Conservation (phyloP, 2,888 invertebrate genomes). For the Allophyes oxyacanthae region DNA sequence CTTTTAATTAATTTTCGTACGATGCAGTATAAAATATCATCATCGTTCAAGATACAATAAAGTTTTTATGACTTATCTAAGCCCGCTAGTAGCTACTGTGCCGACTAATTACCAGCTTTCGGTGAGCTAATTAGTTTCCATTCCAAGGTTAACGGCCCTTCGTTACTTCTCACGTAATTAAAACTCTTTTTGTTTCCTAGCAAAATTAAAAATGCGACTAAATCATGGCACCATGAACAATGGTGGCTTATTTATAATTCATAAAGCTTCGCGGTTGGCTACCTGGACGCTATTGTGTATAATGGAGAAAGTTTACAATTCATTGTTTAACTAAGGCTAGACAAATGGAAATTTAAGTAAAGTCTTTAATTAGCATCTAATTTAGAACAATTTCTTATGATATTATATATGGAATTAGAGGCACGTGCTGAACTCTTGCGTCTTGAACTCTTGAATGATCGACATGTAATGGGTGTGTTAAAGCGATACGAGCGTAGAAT, state of each 20-base stretch:
- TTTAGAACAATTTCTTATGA: constrained; percentile 19
- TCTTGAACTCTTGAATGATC: constrained; percentile 9
- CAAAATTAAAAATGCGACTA: constrained; percentile 66
- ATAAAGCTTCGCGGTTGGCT: constrained; percentile 67
- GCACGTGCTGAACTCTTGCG: constrained; percentile 28
- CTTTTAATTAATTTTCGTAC: constrained; percentile 16
- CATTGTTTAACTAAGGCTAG: constrained; percentile 57
- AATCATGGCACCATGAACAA: constrained; percentile 65
- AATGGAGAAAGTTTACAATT: constrained; percentile 56
- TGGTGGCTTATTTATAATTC: constrained; percentile 70
- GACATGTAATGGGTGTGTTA: constrained; percentile 27
- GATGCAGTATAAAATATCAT: constrained; percentile 11
- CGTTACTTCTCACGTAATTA: constrained; percentile 57
- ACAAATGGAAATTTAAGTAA: constrained; percentile 51
- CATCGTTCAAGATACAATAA: constrained; percentile 18
- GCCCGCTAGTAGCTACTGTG: constrained; percentile 22
- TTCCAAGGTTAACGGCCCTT: constrained; percentile 64
- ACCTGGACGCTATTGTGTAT: constrained; percentile 56
- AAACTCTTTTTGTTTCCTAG: constrained; percentile 64
- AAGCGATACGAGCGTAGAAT: constrained; percentile 32
- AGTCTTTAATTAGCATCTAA: constrained; percentile 45
- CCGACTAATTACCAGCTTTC: constrained; percentile 56
- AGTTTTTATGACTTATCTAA: constrained; percentile 34
- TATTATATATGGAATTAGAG: constrained; percentile 2
- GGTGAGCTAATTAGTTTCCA: constrained; percentile 57